Evolutionary conservation across 2,797 vertebrate species (phyloP), one percentile per base, ranked within the genome.

Genomic region (Danio jaintianensis): DNA sequence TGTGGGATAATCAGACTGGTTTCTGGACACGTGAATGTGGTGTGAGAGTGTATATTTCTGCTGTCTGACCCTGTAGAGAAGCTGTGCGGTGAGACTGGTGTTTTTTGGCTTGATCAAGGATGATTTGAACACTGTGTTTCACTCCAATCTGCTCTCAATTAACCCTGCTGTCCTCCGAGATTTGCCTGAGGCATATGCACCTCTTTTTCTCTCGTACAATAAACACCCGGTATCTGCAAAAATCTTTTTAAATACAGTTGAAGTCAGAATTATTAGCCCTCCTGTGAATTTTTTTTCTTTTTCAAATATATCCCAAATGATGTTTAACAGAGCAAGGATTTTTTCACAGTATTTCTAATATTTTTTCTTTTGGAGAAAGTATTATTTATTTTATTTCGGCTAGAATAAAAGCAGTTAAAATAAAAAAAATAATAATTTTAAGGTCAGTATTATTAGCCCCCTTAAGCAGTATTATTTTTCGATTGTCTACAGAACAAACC

Each of bases 71-170:
- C n/a, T 62, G 15, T 40, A 38, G 22, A 75, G 10, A 7, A 13
- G 10, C 72, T 36, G 58, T 75, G 43, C 29, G 20, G 55, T 68
- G 63, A 45, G 52, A 47, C 52, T 78, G 16, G 2, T 68, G 63
- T 78, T 58, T 68, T 29, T 48, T 69, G 75, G 53, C 56, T 68
- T 56, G 62, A 55, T 77, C 62, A 66, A 64, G 55, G 67, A 53
- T 79, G 77, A 63, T 71, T 52, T 71, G n/a, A 71, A 55, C 67
- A 50, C 45, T 42, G 11, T 68, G 43, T 61, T 78, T 78, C 76
- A 16, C 66, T 58, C 66, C 55, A 70, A 42, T 79, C 66, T 79
- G 77, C 58, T 71, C 67, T 71, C 56, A n/a, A 70, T 79, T 71
- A 71, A 79, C 58, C 58, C 77, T 29, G 18, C 38, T 13, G 47